phyloP scores from a whole-genome alignment of 2,888 invertebrate genomes.

The Chrysina gloriosa region DNA sequence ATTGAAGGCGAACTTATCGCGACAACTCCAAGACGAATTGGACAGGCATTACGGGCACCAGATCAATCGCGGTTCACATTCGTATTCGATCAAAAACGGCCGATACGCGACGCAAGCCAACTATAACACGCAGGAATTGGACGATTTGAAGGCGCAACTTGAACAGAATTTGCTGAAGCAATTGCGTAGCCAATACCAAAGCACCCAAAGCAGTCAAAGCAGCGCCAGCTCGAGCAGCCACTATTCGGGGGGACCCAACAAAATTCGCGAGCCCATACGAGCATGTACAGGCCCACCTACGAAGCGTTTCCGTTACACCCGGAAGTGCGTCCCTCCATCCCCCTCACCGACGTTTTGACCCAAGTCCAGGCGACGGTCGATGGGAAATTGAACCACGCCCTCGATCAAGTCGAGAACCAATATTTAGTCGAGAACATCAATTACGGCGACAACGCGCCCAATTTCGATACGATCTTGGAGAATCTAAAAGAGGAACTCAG shows the following conservation, averaged over 20 bases:
- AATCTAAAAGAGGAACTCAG: conserved; percentile 57
- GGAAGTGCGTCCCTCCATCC: conserved; percentile 28
- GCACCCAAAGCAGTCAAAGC: conserved; percentile 40
- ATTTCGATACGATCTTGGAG: conserved; percentile 55
- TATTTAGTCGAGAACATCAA: conserved; percentile 48
- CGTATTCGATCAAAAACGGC: conserved; percentile 52
- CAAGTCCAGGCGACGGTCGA: conserved; percentile 58
- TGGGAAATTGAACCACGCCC: conserved; percentile 54
- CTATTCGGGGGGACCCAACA: neutral
- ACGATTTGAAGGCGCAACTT: conserved; percentile 55
- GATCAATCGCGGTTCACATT: conserved; percentile 51
- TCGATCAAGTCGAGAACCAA: conserved; percentile 52
- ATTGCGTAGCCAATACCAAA: conserved; percentile 48
- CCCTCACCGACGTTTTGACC: conserved; percentile 57
- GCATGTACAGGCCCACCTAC: conserved; percentile 27
- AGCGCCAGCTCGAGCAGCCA: neutral
- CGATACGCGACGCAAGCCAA: conserved; percentile 54
- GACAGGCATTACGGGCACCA: conserved; percentile 47
- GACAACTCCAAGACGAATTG: conserved; percentile 58
- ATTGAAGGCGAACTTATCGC: conserved; percentile 58
- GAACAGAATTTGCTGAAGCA: conserved; percentile 56
- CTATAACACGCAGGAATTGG: conserved; percentile 58
- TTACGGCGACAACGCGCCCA: conserved; percentile 41
- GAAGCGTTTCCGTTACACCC: conserved; percentile 9
- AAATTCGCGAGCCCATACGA: conserved; percentile 15